phyloP scores from a whole-genome alignment of 64 coral and sea anemone species.

The Pachyseris speciosa region DNA sequence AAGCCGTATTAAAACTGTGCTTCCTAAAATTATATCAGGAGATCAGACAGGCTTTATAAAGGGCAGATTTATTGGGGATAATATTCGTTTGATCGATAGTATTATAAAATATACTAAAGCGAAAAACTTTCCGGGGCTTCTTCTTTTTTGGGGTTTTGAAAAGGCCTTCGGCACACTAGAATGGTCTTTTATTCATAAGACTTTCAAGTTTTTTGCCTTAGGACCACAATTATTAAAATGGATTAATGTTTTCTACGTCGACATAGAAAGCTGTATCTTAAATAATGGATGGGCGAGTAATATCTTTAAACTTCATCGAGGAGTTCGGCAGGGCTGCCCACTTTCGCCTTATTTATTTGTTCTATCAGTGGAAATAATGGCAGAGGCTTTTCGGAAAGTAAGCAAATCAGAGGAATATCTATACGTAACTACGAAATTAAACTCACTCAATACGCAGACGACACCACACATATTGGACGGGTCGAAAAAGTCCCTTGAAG shows the following conservation, averaged over 20 bases:
- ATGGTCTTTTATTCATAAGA: neutral
- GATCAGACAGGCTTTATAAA: neutral
- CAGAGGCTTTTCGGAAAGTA: neutral
- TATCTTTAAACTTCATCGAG: neutral
- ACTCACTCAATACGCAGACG: neutral
- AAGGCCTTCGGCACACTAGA: neutral
- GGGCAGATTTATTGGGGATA: neutral
- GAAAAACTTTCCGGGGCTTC: neutral
- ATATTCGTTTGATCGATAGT: neutral
- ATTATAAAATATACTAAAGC: neutral
- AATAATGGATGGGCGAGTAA: neutral
- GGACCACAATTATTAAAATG: neutral
- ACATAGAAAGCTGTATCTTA: neutral
- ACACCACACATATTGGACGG: no score
- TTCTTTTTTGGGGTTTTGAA: neutral
- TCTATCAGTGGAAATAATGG: neutral
- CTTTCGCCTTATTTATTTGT: neutral
- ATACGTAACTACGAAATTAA: neutral
- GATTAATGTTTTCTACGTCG: neutral
- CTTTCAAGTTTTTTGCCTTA: neutral
- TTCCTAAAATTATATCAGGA: neutral
- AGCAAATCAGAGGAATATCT: neutral
- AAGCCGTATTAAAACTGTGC: neutral
- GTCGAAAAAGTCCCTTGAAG: no score
- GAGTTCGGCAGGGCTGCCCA: neutral